Evolutionary conservation across 2,888 invertebrate genomes (phyloP).

Genomic region (Uropetala carovei): DNA sequence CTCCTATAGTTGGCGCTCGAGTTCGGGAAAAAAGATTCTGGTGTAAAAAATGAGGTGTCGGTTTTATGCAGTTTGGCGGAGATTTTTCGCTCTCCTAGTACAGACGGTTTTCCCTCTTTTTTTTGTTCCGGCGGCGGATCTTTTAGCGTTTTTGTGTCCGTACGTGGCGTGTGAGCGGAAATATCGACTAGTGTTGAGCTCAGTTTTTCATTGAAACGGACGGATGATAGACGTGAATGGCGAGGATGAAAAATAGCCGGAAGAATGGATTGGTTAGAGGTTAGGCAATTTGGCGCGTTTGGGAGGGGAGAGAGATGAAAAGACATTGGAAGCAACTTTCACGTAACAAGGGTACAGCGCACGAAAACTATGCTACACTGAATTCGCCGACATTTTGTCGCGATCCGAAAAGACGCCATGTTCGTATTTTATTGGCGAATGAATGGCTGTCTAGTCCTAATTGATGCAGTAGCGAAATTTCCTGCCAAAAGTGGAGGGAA

Average conservation of each 20-base stretch:
- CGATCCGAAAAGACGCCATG: no score
- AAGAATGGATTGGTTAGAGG: background rate
- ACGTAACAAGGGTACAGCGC: no score
- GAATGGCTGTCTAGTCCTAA: no score
- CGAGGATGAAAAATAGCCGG: slow-evolving; percentile 6
- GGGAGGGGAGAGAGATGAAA: background rate
- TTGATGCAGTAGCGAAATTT: no score
- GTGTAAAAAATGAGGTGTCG: background rate
- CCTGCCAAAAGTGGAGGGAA: no score
- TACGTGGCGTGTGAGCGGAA: background rate
- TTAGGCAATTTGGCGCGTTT: background rate
- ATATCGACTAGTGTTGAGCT: background rate
- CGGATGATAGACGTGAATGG: background rate
- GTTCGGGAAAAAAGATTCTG: background rate
- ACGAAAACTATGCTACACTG: no score
- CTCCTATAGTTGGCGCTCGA: background rate
- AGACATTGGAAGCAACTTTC: no score
- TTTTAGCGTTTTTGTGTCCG: background rate
- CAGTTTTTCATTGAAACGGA: background rate
- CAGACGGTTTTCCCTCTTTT: background rate
- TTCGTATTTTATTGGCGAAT: no score
- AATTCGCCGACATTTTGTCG: no score
- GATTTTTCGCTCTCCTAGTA: background rate
- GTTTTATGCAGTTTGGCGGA: background rate
- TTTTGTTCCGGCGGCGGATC: background rate